Percentiles rank a stretch among this genome's conserved stretches.
phyloP scores from a whole-genome alignment of 1,140 invertebrate species.

The Platorchestia sp. region DNA sequence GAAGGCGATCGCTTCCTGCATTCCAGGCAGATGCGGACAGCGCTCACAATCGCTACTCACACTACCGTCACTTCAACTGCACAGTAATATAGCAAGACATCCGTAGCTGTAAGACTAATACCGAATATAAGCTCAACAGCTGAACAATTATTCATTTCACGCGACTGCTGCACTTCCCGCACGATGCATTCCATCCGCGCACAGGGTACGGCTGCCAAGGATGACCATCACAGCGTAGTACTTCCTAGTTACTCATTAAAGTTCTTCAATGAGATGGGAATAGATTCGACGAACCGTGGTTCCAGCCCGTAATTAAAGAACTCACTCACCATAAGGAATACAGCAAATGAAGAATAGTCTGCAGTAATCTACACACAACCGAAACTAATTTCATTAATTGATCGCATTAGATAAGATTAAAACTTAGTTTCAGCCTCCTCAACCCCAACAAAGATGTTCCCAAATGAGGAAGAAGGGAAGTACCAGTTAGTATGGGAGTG shows the following conservation, averaged over 20 bases:
- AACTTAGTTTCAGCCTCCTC: too few relatives aligned
- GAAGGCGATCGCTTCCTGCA: background rate
- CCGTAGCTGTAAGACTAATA: too few relatives aligned
- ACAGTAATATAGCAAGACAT: too few relatives aligned
- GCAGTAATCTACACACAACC: background rate
- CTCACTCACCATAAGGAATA: background rate
- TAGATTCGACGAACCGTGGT: background rate
- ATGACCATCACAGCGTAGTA: background rate
- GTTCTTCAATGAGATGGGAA: background rate
- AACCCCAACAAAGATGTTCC: too few relatives aligned
- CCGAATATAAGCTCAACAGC: too few relatives aligned
- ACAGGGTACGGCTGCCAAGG: background rate
- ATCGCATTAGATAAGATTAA: background rate
- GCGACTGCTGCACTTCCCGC: too few relatives aligned
- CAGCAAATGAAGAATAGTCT: background rate
- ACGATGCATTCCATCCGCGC: background rate
- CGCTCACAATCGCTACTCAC: background rate
- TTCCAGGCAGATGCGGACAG: background rate
- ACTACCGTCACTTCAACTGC: background rate
- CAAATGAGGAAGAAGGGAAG: too few relatives aligned
- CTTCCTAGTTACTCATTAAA: background rate
- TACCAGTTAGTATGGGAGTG: too few relatives aligned
- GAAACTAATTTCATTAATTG: background rate
- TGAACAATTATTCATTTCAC: too few relatives aligned
- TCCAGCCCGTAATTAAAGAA: background rate